These are phyloP conservation scores for Ypsolopha scabrella DNA, from an alignment of 2,888 invertebrate genomes.

Conservation along the genomic window DNA sequence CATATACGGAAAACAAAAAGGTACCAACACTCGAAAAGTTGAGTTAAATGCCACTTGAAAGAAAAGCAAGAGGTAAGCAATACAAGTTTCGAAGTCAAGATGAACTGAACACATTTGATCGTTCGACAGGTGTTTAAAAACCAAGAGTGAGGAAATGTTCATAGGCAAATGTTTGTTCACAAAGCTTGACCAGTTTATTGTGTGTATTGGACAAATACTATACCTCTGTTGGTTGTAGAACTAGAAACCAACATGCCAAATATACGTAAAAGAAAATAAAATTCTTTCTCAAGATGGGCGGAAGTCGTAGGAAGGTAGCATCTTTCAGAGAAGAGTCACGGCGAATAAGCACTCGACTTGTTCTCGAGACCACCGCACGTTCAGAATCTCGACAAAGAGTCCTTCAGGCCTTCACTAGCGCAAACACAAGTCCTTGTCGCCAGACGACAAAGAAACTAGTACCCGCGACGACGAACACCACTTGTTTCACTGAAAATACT, in stretches of 20 bases:
- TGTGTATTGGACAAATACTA: background rate
- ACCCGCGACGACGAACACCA: background rate
- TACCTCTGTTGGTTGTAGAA: background rate
- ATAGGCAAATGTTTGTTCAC: background rate
- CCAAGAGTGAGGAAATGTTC: slow-evolving; percentile 1
- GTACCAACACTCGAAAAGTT: slow-evolving; percentile 21
- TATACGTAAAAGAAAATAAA: background rate
- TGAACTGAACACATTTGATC: slow-evolving; percentile 9
- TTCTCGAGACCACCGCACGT: slow-evolving; percentile 42
- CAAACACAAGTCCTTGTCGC: slow-evolving; percentile 8
- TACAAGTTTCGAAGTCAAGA: slow-evolving; percentile 18
- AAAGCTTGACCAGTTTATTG: background rate
- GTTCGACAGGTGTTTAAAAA: slow-evolving; percentile 16
- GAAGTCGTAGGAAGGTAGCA: slow-evolving; percentile 11
- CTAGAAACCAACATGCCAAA: background rate
- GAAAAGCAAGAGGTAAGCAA: slow-evolving; percentile 21
- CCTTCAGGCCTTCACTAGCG: slow-evolving; percentile 7
- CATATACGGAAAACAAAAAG: too few relatives aligned
- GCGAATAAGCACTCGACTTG: slow-evolving; percentile 54
- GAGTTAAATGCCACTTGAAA: slow-evolving; percentile 18
- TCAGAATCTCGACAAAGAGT: slow-evolving; percentile 10
- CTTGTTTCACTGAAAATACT: background rate
- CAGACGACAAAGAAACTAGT: slow-evolving; percentile 4
- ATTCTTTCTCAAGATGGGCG: background rate
- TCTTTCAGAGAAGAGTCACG: slow-evolving; percentile 44